Conservation (phyloP, 2,113 vertebrate species). For the Myotis yumanensis region DNA sequence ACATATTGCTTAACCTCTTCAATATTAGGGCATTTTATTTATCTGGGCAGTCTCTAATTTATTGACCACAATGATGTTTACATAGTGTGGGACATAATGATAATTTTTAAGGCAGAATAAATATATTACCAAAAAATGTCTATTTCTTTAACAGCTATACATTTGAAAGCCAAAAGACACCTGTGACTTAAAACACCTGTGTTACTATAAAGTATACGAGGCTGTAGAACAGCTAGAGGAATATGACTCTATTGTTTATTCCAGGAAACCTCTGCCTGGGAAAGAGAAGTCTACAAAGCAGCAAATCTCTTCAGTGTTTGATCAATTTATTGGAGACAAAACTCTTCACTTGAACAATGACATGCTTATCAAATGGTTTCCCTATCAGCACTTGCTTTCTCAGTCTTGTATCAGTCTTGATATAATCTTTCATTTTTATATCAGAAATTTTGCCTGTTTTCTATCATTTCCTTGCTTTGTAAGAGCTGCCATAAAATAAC, state of each 20-base stretch:
- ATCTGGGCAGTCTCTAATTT: not conserved
- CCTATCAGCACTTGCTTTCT: not conserved
- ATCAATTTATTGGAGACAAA: not conserved
- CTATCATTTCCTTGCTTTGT: not conserved
- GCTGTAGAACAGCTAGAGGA: not conserved
- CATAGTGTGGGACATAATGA: not conserved
- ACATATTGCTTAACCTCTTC: not conserved
- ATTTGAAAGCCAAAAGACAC: not conserved
- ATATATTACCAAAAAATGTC: not conserved
- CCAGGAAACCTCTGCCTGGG: not conserved
- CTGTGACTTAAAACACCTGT: not conserved
- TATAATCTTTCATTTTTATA: not conserved
- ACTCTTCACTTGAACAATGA: not conserved
- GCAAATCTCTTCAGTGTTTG: not conserved
- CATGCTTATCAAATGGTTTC: not conserved
- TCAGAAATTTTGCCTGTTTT: not conserved
- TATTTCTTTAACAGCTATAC: not conserved
- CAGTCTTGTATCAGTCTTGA: not conserved
- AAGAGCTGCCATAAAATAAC: not conserved
- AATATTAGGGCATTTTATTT: not conserved
- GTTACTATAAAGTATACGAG: not conserved
- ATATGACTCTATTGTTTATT: not conserved
- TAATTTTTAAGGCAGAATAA: conserved; percentile 13
- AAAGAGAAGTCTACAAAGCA: not conserved
- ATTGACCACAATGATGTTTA: not conserved